Conservation (phyloP, 2,797 vertebrate species). For the Otolemur crassicaudatus region DNA sequence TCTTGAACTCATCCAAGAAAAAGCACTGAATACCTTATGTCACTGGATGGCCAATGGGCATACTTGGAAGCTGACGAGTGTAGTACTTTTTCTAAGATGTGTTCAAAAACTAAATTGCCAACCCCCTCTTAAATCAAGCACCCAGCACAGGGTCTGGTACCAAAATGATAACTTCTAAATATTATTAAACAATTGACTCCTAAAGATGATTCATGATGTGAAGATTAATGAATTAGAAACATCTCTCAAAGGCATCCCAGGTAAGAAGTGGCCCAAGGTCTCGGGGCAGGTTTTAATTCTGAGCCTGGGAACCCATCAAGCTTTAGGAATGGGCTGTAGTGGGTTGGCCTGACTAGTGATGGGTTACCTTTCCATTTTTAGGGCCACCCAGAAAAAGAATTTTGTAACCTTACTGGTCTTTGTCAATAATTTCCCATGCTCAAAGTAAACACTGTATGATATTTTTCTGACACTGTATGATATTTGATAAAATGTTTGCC, state of each 20-base stretch:
- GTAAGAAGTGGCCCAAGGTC: conserved; percentile 25
- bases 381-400: conserved; percentile 21
- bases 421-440: conserved; percentile 40
- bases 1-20: no score
- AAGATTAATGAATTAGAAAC: neutral
- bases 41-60: no score
- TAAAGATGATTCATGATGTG: neutral
- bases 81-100: no score
- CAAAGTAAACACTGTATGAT: neutral
- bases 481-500: neutral
- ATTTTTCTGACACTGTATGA: neutral
- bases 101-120: no score
- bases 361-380: neutral
- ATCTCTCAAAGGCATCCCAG: neutral
- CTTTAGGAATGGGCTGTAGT: neutral
- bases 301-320: neutral
- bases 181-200: neutral
- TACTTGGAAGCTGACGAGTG: no score
- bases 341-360: neutral
- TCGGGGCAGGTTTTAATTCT: neutral
- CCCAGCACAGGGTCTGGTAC: neutral
- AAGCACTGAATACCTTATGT: no score
- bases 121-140: no score
- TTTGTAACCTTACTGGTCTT: neutral
- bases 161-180: neutral